Base-by-base conservation (phyloP, 2,888 invertebrate species). In the Epicampocera succincta region DNA sequence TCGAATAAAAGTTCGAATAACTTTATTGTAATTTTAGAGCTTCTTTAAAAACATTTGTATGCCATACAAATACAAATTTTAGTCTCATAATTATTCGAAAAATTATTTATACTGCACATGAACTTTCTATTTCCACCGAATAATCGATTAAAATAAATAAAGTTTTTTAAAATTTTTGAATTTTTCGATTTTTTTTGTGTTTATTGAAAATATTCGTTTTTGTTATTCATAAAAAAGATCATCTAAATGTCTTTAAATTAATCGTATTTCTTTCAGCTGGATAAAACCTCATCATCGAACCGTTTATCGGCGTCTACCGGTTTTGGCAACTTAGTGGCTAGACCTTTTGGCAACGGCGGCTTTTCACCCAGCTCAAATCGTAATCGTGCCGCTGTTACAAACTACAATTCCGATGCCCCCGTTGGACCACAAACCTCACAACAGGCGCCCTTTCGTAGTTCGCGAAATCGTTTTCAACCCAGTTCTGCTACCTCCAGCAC, bases 391-490 rank as follows among this genome's bases (percentile, higher is more conserved):
- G 68, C 84, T 3, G 84, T 85, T 9, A 69, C 85, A 0, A 73
- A 69, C 12, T 84, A 84, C 15, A 84, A 79, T 33, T 46, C 80
- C 0, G 84, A 84, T 40, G 56, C 69, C 9, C 78, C 80, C 11
- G 58, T 80, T 0, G 84, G 83, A 54, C 56, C 81, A 33, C 84
- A 86, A 52, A 83, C 85, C 8, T 69, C 46, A 75, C 88, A 87
- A 66, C 87, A 83, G 81, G 79, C 87, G 1, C 88, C 90, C 0
- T 89, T 89, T 73, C 88, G 90, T 11, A 88, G 86, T 73, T 84
- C 87, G 8, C 87, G 90, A 58, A 89, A 87, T 84, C 89, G 91
- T 15, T 91, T 90, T 44, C 90, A 90, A 60, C 88, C 86, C 3
- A 80, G 87, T 33, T 77, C 87, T 0, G 73, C 86, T 5, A 75